Percentiles rank a stretch among this genome's conserved stretches.
Evolutionary conservation across 2,888 invertebrate species (phyloP).

Genomic region (Harpagoxenus sublaevis): DNA sequence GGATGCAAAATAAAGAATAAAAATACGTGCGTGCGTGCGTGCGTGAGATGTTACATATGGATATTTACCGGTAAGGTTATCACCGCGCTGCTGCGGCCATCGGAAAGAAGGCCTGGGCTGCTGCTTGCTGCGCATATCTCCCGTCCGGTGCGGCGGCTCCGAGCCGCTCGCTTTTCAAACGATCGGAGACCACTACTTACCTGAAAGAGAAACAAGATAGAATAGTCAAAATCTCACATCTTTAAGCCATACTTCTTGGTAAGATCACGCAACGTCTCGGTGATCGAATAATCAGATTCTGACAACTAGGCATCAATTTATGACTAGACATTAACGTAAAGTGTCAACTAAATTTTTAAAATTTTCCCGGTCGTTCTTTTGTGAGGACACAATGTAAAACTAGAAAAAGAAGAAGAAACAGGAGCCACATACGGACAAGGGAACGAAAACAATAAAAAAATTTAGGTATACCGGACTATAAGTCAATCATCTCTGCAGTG

Average conservation of each 20-base stretch:
- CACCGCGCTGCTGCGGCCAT: conserved; percentile 89
- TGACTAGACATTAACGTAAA: neutral
- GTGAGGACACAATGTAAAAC: neutral
- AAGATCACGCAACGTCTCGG: neutral
- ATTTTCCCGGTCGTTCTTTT: neutral
- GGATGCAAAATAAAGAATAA: conserved; percentile 46
- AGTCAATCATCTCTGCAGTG: neutral
- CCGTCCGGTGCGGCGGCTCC: conserved; percentile 85
- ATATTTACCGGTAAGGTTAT: conserved; percentile 88
- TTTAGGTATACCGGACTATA: neutral
- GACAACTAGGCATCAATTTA: neutral
- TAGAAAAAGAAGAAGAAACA: neutral
- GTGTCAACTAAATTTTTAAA: neutral
- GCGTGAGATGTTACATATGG: conserved; percentile 61
- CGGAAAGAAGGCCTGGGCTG: conserved; percentile 91
- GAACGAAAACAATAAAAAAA: neutral
- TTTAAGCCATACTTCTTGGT: neutral
- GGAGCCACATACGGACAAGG: neutral
- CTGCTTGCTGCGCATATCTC: conserved; percentile 90
- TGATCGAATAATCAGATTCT: neutral
- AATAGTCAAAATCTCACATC: conserved; percentile 53
- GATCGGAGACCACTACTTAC: conserved; percentile 86
- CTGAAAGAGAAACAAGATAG: conserved; percentile 79
- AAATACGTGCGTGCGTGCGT: conserved; percentile 52
- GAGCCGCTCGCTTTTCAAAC: conserved; percentile 85